These are phyloP conservation scores for Rhizoglyphus robini DNA, from an alignment of 1,140 invertebrate genomes.

Conservation along the genomic window DNA sequence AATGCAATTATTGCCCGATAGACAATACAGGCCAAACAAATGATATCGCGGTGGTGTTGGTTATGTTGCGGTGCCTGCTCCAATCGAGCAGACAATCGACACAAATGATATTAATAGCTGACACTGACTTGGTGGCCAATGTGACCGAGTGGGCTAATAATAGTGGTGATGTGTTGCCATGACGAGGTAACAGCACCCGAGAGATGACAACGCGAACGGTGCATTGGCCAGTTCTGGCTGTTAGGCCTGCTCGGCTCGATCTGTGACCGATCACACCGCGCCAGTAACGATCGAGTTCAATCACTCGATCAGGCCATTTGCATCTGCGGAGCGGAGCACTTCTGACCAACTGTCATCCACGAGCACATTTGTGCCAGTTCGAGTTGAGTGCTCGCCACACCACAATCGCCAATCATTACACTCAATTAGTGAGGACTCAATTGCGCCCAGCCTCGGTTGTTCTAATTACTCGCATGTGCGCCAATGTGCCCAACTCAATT, in stretches of 20 bases:
- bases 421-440: background rate
- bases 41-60: background rate
- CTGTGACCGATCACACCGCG: background rate
- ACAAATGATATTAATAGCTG: background rate
- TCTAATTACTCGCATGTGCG: too few species aligned
- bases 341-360: background rate
- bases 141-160: background rate
- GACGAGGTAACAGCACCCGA: too few species aligned
- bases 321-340: background rate
- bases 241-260: too few species aligned
- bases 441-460: too few species aligned
- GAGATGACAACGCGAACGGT: background rate
- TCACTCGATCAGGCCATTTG: background rate
- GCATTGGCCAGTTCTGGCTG: background rate
- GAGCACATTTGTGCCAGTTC: background rate
- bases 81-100: background rate
- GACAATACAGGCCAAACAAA: background rate
- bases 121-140: background rate
- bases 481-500: background rate
- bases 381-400: background rate
- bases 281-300: background rate
- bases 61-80: too few species aligned
- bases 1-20: background rate
- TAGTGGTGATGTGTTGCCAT: background rate
- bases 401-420: background rate